phyloP scores from a whole-genome alignment of 2,888 invertebrate species.

The Bombyx huttoni region DNA sequence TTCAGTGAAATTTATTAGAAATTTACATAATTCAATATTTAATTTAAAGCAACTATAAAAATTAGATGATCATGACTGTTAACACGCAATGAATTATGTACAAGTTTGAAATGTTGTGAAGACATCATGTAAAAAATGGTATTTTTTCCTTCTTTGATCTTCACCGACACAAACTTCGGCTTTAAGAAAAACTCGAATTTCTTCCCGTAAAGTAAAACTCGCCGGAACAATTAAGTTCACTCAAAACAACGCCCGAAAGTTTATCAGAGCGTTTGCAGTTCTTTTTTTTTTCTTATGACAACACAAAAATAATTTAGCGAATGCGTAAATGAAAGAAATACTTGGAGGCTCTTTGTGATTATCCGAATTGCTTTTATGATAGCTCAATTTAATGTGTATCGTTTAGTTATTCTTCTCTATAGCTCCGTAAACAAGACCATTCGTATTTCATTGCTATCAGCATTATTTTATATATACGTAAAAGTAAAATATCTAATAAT shows the following conservation, averaged over 20 bases:
- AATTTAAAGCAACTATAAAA: no score
- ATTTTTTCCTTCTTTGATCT: background rate
- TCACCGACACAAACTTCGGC: background rate
- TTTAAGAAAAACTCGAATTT: background rate
- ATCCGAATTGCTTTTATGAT: no score
- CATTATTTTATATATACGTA: no score
- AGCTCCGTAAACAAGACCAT: no score
- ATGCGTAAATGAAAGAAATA: background rate
- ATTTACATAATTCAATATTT: no score
- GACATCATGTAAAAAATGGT: background rate
- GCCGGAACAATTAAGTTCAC: background rate
- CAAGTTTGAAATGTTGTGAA: background rate
- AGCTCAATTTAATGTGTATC: no score
- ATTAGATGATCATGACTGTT: no score
- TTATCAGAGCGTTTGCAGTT: background rate
- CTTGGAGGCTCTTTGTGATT: background rate
- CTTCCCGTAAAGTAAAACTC: background rate
- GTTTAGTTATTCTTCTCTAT: no score
- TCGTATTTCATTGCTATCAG: no score
- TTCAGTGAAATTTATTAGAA: no score
- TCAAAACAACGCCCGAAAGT: background rate
- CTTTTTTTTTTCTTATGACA: background rate
- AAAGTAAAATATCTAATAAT: no score
- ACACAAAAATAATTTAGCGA: background rate
- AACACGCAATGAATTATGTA: background rate